These are phyloP conservation scores for Idris sp. DNA, from an alignment of 1,140 invertebrate genomes.

Conservation along the genomic window DNA sequence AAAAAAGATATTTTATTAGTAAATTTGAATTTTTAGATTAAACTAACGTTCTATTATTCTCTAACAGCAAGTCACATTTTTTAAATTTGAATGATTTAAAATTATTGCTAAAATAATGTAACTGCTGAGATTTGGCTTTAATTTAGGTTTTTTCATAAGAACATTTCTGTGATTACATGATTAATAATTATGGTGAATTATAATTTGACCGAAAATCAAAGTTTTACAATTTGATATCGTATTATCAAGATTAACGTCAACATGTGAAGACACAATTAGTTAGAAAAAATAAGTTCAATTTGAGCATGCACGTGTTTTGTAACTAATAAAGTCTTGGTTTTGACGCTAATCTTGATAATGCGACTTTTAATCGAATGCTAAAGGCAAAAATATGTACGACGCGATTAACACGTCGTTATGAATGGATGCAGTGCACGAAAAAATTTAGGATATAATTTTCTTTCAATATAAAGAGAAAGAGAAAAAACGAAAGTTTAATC, in stretches of 20 bases:
- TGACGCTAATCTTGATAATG: constrained; percentile 41
- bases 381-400: constrained; percentile 28
- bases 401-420: constrained; percentile 30
- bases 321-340: constrained; percentile 38
- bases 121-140: no score
- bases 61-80: no score
- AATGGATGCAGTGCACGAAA: constrained; percentile 26
- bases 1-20: no score
- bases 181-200: no score
- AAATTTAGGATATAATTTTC: constrained; percentile 11
- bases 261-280: constrained; percentile 40
- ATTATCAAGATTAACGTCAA: constrained; percentile 37
- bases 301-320: constrained; percentile 31
- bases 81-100: no score
- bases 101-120: no score
- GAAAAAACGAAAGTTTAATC: no score
- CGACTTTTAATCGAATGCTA: constrained; percentile 28
- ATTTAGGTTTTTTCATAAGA: no score
- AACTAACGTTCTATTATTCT: no score
- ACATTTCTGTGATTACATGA: no score
- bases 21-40: no score
- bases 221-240: constrained; percentile 6
- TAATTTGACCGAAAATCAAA: not conserved
- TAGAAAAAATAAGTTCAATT: constrained; percentile 33
- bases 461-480: constrained; percentile 6